A percentile compares a stretch with the other conserved stretches of the same genome.
Evolutionary conservation across 1,140 invertebrate species (phyloP).

Genomic region (Drosophila kohkoa): DNA sequence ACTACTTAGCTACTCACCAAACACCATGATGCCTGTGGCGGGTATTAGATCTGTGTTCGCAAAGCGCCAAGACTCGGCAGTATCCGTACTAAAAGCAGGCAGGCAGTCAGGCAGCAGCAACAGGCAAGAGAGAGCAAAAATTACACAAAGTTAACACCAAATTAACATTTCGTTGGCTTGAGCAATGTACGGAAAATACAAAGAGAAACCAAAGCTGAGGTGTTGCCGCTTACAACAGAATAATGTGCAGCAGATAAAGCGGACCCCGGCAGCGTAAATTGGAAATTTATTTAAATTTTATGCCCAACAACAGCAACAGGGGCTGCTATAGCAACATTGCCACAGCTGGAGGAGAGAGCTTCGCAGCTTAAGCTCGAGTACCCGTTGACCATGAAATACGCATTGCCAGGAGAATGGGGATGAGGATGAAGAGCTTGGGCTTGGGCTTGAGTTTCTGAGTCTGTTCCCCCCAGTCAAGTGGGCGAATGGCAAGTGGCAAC

Average conservation of each 20-base stretch:
- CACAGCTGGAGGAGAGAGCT: not conserved
- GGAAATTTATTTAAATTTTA: constrained; percentile 83
- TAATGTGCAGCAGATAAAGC: constrained; percentile 53
- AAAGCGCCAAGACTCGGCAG: constrained; percentile 91
- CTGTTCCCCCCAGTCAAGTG: constrained; percentile 18
- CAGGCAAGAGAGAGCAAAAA: constrained; percentile 32
- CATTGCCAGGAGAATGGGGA: constrained; percentile 9
- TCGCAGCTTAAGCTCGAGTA: constrained; percentile 32
- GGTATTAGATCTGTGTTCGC: constrained; percentile 91
- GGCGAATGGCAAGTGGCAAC: constrained; percentile 32
- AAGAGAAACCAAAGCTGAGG: constrained; percentile 44
- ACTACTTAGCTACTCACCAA: constrained; percentile 87
- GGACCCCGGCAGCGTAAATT: constrained; percentile 58
- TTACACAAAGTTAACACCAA: constrained; percentile 76
- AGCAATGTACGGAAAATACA: constrained; percentile 57
- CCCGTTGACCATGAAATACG: constrained; percentile 53
- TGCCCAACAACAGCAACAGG: constrained; percentile 33
- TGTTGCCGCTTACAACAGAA: constrained; percentile 17
- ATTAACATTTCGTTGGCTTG: constrained; percentile 69
- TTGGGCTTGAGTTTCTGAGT: constrained; percentile 5
- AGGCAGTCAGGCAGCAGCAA: constrained; percentile 27
- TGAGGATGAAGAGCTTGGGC: not conserved
- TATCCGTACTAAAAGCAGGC: constrained; percentile 88
- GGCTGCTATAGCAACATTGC: constrained; percentile 2
- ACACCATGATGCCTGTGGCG: constrained; percentile 94